These are phyloP conservation scores for Enteromius paludinosus DNA, from an alignment of 2,797 vertebrate species.

Conservation along the genomic window DNA sequence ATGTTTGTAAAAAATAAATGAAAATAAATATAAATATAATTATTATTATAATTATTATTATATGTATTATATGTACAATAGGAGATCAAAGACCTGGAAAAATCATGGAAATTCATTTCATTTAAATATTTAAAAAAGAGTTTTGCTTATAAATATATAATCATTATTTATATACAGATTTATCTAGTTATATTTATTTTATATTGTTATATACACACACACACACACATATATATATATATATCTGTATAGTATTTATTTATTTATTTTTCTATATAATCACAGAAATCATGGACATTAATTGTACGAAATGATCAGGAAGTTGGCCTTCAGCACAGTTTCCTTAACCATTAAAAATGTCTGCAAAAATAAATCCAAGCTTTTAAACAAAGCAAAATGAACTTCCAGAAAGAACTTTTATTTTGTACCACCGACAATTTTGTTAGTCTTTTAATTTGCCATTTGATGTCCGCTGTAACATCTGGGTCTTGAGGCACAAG, in stretches of 20 bases:
- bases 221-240: too few species aligned
- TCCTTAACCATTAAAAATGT: neutral
- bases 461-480: neutral
- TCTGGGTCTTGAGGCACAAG: neutral
- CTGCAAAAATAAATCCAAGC: neutral
- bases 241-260: too few species aligned
- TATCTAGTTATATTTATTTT: neutral
- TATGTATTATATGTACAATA: too few species aligned
- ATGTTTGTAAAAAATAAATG: neutral
- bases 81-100: too few species aligned
- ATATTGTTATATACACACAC: too few species aligned
- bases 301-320: neutral
- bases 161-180: too few species aligned
- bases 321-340: neutral
- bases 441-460: neutral
- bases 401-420: neutral
- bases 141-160: too few species aligned
- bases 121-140: too few species aligned
- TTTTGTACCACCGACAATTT: neutral
- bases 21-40: too few species aligned
- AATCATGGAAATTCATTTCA: too few species aligned
- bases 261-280: neutral
- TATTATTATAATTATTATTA: too few species aligned
- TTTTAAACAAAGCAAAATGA: neutral
- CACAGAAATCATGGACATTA: neutral